These are phyloP conservation scores for Byasa hedistus DNA, from an alignment of 2,888 invertebrate species.

Conservation along the genomic window DNA sequence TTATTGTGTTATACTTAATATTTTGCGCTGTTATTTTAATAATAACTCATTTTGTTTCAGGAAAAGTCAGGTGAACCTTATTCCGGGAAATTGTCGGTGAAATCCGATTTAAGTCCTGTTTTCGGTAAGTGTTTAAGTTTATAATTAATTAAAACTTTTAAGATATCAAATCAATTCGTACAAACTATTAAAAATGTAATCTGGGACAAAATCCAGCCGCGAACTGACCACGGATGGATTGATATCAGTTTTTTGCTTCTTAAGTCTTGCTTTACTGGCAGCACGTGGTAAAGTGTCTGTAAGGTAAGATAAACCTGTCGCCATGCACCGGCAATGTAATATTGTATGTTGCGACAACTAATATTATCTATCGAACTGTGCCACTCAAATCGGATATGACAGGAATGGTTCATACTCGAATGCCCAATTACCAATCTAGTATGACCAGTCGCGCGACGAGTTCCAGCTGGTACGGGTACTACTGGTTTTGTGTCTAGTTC, in stretches of 20 bases:
- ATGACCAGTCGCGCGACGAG: slow-evolving; percentile 13
- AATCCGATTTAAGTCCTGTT: slow-evolving; percentile 93
- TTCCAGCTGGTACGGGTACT: slow-evolving; percentile 3
- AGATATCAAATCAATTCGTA: not conserved
- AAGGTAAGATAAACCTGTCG: not conserved
- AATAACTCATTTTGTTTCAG: slow-evolving; percentile 78
- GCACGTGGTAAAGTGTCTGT: not conserved
- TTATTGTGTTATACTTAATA: not conserved
- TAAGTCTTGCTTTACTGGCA: not conserved
- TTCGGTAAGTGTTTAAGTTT: slow-evolving; percentile 84
- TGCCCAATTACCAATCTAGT: slow-evolving; percentile 19
- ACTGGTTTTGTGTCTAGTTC: slow-evolving; percentile 11
- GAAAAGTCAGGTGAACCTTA: slow-evolving; percentile 91
- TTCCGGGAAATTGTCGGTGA: slow-evolving; percentile 87
- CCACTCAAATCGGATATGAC: slow-evolving; percentile 22
- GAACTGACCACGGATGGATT: not conserved
- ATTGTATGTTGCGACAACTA: slow-evolving; percentile 2
- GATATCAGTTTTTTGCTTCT: too few species aligned
- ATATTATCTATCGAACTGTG: slow-evolving; percentile 16
- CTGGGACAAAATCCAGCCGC: too few species aligned
- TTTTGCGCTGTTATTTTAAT: slow-evolving; percentile 3
- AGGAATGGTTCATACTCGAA: slow-evolving; percentile 18
- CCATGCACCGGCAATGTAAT: not conserved
- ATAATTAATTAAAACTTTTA: not conserved
- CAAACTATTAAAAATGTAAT: too few species aligned